Evolutionary conservation across 2,888 invertebrate species (phyloP).

Genomic region (Meiosimyza platycephala): DNA sequence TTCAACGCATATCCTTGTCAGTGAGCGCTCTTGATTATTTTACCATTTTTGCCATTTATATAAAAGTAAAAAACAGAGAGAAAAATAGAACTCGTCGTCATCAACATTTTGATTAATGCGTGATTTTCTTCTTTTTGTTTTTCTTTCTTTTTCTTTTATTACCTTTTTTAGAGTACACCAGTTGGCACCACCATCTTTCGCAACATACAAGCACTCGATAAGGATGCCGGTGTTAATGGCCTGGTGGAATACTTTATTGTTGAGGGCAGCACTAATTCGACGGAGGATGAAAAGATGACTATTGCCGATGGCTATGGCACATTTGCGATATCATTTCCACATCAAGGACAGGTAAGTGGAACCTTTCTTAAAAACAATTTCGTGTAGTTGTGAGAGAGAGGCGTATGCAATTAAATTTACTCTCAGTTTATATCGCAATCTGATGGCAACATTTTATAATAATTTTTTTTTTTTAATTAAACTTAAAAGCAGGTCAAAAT

Average conservation of each 20-base stretch:
- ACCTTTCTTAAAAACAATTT: background rate
- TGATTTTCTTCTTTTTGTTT: slow-evolving; percentile 6
- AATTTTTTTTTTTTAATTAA: background rate
- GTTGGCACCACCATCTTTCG: slow-evolving; percentile 88
- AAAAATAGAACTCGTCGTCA: slow-evolving; percentile 3
- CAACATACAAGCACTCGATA: slow-evolving; percentile 82
- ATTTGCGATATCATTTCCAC: slow-evolving; percentile 87
- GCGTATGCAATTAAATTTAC: slow-evolving; percentile 1
- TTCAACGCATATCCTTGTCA: slow-evolving; percentile 7
- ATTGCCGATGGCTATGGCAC: slow-evolving; percentile 84
- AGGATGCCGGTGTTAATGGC: slow-evolving; percentile 89
- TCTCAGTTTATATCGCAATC: slow-evolving; percentile 30
- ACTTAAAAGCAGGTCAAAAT: too few relatives aligned
- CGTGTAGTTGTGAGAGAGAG: background rate
- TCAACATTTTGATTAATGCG: slow-evolving; percentile 24
- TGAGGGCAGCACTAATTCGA: slow-evolving; percentile 70
- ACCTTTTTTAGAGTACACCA: slow-evolving; percentile 79
- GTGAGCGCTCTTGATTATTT: slow-evolving; percentile 17
- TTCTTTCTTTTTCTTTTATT: background rate
- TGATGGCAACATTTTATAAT: slow-evolving; percentile 27
- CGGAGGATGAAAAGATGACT: slow-evolving; percentile 72
- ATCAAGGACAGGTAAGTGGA: slow-evolving; percentile 78
- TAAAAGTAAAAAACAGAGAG: background rate
- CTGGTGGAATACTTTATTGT: slow-evolving; percentile 88
- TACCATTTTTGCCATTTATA: slow-evolving; percentile 29